Percentiles rank a stretch among this genome's conserved stretches.
These are phyloP conservation scores for Sinopyrophorus schimmeli DNA, from an alignment of 2,888 invertebrate genomes.

Conservation along the genomic window DNA sequence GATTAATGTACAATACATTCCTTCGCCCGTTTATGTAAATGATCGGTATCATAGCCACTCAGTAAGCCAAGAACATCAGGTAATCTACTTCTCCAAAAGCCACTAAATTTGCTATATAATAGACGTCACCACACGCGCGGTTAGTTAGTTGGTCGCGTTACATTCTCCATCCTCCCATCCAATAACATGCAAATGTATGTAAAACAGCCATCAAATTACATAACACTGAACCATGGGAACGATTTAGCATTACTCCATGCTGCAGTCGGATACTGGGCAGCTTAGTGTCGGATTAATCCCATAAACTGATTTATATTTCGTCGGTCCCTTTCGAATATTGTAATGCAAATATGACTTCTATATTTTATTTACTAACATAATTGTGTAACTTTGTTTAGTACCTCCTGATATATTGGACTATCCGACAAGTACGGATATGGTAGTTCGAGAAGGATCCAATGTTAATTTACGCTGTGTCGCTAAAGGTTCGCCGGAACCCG, in stretches of 20 bases:
- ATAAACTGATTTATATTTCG: conserved; percentile 43
- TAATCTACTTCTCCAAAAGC: conserved; percentile 42
- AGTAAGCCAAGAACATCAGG: conserved; percentile 38
- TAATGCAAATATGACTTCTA: conserved; percentile 29
- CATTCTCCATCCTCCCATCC: conserved; percentile 41
- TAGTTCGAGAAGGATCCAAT: conserved; percentile 82
- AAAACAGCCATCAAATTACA: conserved; percentile 54
- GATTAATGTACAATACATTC: conserved; percentile 17
- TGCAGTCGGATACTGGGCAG: conserved; percentile 35
- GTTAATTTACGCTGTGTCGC: conserved; percentile 86
- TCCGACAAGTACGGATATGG: conserved; percentile 81
- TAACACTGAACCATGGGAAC: conserved; percentile 47
- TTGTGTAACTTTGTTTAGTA: conserved; percentile 56
- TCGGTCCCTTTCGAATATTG: conserved; percentile 29
- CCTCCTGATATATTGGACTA: conserved; percentile 83
- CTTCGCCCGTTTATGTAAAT: conserved; percentile 26
- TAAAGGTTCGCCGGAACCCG: conserved; percentile 83
- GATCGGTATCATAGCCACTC: conserved; percentile 27
- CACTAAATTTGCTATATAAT: conserved; percentile 44
- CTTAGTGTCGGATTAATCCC: conserved; percentile 39
- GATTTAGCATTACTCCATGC: conserved; percentile 39
- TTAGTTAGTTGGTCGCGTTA: conserved; percentile 39
- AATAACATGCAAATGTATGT: conserved; percentile 55
- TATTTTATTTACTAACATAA: conserved; percentile 27
- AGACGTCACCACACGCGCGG: conserved; percentile 42